Evolutionary conservation across 1,140 invertebrate genomes (phyloP).

Genomic region (Drosophila neocordata): DNA sequence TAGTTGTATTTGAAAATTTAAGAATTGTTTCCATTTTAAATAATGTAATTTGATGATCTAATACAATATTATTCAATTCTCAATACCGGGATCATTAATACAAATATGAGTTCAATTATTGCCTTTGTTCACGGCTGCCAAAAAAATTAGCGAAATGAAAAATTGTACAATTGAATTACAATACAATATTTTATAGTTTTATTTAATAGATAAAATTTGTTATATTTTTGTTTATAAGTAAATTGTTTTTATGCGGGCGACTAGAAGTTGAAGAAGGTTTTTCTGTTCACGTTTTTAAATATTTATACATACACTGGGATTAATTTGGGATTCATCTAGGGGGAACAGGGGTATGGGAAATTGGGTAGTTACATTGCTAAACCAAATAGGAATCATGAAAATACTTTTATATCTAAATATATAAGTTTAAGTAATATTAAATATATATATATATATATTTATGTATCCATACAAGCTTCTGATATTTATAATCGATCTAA

Average conservation of each 20-base stretch:
- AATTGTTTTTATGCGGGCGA: constrained; percentile 77
- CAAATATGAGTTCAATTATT: constrained; percentile 13
- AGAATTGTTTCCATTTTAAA: constrained; percentile 10
- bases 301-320: constrained; percentile 66
- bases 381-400: constrained; percentile 76
- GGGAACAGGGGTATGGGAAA: constrained; percentile 3
- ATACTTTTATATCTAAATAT: constrained; percentile 65
- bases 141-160: constrained; percentile 33
- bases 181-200: constrained; percentile 48
- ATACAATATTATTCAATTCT: not conserved
- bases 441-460: constrained; percentile 20
- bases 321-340: constrained; percentile 40
- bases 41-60: constrained; percentile 15
- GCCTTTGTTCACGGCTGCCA: constrained; percentile 36
- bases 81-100: not conserved
- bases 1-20: constrained; percentile 6
- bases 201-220: constrained; percentile 22
- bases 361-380: constrained; percentile 57
- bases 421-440: constrained; percentile 40
- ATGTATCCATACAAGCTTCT: constrained; percentile 65
- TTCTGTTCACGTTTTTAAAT: constrained; percentile 34
- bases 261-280: constrained; percentile 77
- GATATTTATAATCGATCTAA: constrained; percentile 21
- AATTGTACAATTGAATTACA: constrained; percentile 46
- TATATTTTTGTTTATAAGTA: constrained; percentile 58